These are phyloP conservation scores for Xenopus borealis DNA, from an alignment of 2,113 vertebrate genomes.

Conservation along the genomic window DNA sequence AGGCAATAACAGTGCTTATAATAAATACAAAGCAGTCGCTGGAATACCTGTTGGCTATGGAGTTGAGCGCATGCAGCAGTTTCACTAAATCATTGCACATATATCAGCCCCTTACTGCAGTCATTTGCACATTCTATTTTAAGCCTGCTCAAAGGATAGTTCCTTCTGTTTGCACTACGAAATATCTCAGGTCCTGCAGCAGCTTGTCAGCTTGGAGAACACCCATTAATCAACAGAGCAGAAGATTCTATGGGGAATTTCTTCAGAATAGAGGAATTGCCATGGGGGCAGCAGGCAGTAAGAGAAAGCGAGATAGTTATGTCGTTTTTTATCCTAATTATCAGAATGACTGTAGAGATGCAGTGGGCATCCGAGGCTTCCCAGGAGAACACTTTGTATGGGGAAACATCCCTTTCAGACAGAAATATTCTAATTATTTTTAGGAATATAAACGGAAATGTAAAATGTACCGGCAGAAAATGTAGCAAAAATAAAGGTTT, in stretches of 20 bases:
- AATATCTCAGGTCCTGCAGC: conserved; percentile 18
- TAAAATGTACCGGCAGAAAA: background rate
- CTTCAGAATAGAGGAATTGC: conserved; percentile 14
- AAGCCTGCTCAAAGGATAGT: background rate
- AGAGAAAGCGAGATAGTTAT: background rate
- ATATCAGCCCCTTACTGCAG: background rate
- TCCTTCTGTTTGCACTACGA: background rate
- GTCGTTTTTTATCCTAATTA: conserved; percentile 31
- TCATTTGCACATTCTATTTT: conserved; percentile 29
- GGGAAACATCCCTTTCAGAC: background rate
- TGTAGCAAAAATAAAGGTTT: too few relatives aligned
- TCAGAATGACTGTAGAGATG: conserved; percentile 8
- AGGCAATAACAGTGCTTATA: too few relatives aligned
- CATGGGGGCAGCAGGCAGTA: conserved; percentile 6
- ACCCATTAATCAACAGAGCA: conserved; percentile 40
- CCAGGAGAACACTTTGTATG: background rate
- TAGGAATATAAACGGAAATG: background rate
- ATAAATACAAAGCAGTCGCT: too few relatives aligned
- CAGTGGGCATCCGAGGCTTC: conserved; percentile 2
- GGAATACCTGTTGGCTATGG: too few relatives aligned
- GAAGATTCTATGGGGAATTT: conserved; percentile 22
- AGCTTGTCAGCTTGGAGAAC: conserved; percentile 32
- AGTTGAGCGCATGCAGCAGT: background rate
- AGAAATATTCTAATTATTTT: conserved; percentile 1
- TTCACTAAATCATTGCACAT: background rate